Base-by-base conservation (phyloP, 2,888 invertebrate species). In the Lutraria lutraria region DNA sequence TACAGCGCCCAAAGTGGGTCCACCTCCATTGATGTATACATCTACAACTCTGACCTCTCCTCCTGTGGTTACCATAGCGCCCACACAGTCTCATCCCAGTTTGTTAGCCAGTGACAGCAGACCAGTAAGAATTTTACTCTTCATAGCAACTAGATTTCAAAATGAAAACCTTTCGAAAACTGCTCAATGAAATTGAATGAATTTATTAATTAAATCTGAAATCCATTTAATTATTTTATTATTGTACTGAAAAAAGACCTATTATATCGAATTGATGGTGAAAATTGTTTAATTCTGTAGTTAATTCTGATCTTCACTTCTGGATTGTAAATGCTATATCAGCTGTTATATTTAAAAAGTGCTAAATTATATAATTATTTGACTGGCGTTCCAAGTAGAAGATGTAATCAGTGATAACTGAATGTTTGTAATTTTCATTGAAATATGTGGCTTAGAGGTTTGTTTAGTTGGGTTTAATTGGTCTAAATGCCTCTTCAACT, bases 11-110 rank as follows among this genome's bases (percentile, higher is more conserved):
- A 96, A 96, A 88, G 93, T 96, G 72, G 95, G 95, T 43, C 95
- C 96, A 31, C 95, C 96, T 21, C 94, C 95, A 25, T 93, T 95
- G 76, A 93, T 95, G 63, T 95, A 95, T 88, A 94, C 94, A n/a
- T 91, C 93, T 56, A 91, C 93, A 13, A 92, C 94, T 83, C 91
- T 94, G 88, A 95, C 95, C 72, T 95, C 96, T 8, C 96, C 96
- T 16, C 96, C 97, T 6, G 95, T 96, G 72, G 96, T 96, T 79
- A 96, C 96, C 89, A 96, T 96, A 88, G 96, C 97, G 16, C 96
- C 96, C 19, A 96, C 96, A 34, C 96, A 95, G 89, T 92, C 96
- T 63, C 95, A 95, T 85, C 89, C 93, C 21, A 93, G 92, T 76
- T 87, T 93, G 34, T 88, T 94, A 68, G 91, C 92, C 54, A 90